phyloP scores from a whole-genome alignment of 2,888 invertebrate genomes.

The Rhagonycha fulva region DNA sequence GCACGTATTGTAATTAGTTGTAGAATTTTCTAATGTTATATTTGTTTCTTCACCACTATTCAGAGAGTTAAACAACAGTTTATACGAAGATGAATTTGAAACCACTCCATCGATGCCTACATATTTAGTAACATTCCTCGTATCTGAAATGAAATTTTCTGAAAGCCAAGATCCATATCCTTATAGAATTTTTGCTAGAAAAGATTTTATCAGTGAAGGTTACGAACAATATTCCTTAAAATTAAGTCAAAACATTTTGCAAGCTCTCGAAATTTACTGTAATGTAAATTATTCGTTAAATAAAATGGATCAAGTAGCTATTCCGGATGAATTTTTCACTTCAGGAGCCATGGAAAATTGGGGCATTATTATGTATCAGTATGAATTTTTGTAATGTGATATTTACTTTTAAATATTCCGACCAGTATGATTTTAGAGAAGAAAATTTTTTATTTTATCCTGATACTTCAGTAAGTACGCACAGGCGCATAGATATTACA shows the following conservation, averaged over 20 bases:
- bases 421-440: background rate
- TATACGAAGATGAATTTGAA: background rate
- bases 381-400: background rate
- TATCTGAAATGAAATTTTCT: constrained; percentile 70
- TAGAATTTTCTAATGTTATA: no score
- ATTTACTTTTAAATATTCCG: no score
- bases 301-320: constrained; percentile 2
- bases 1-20: no score
- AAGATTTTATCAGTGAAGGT: constrained; percentile 69
- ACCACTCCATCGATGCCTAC: constrained; percentile 69
- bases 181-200: constrained; percentile 67
- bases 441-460: background rate
- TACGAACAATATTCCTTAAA: constrained; percentile 12
- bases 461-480: constrained; percentile 6
- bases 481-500: constrained; percentile 39
- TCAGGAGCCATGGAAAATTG: constrained; percentile 9
- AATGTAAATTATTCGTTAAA: background rate
- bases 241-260: constrained; percentile 11
- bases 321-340: background rate
- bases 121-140: constrained; percentile 80
- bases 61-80: background rate
- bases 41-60: no score
- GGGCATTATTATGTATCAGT: constrained; percentile 2
- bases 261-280: background rate
- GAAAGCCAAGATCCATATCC: constrained; percentile 48